Percentiles rank a stretch among this genome's conserved stretches.
These are phyloP conservation scores for Caerostris extrusa DNA, from an alignment of 1,140 invertebrate species.

Conservation along the genomic window DNA sequence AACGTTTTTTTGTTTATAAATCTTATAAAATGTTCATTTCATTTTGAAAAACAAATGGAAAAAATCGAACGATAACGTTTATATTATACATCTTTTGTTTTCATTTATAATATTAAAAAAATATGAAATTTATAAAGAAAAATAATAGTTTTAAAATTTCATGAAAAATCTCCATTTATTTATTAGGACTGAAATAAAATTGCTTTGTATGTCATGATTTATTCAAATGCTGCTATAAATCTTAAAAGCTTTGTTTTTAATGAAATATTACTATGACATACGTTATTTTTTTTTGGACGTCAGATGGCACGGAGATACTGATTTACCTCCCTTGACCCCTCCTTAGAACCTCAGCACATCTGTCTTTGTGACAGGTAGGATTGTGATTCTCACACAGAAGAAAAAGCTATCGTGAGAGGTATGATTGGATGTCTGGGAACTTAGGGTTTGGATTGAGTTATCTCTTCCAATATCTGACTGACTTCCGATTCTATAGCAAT, in stretches of 20 bases:
- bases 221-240: not conserved
- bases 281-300: not conserved
- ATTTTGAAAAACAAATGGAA: too few relatives aligned
- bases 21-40: too few relatives aligned
- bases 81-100: too few relatives aligned
- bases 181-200: not conserved
- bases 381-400: constrained; percentile 30
- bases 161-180: too few relatives aligned
- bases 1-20: too few relatives aligned
- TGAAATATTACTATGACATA: constrained; percentile 14
- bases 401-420: not conserved
- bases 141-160: too few relatives aligned
- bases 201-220: not conserved
- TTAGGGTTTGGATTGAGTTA: not conserved
- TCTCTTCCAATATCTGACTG: constrained; percentile 1
- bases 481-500: not conserved
- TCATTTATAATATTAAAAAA: too few relatives aligned
- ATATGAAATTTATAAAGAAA: too few relatives aligned
- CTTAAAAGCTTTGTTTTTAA: not conserved
- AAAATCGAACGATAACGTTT: too few relatives aligned
- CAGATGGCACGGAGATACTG: constrained; percentile 3
- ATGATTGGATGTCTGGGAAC: too few relatives aligned
- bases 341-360: not conserved
- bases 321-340: constrained; percentile 1
- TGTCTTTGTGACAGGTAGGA: constrained; percentile 58